Percentiles rank a stretch among this genome's conserved stretches.
Evolutionary conservation across 1,140 invertebrate species (phyloP).

Genomic region (Agrypnia vestita): DNA sequence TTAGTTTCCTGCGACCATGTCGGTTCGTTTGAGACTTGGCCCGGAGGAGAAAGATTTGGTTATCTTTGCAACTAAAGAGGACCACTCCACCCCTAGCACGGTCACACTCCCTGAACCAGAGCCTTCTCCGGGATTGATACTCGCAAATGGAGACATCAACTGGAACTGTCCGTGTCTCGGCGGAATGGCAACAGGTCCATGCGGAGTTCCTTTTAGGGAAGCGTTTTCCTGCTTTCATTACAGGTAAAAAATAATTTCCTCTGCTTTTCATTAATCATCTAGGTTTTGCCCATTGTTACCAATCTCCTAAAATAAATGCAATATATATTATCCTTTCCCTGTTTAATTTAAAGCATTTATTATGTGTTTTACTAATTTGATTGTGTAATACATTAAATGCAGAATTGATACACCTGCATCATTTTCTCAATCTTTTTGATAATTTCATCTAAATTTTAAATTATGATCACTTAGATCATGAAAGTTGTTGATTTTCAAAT

Average conservation of each 20-base stretch:
- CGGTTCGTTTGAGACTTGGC: slow-evolving; percentile 69
- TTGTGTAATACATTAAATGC: too few species aligned
- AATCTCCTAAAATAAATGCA: too few species aligned
- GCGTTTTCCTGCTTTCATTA: slow-evolving; percentile 97
- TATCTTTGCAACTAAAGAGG: slow-evolving; percentile 88
- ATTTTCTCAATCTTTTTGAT: too few species aligned
- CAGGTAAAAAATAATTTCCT: slow-evolving; percentile 62
- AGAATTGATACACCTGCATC: too few species aligned
- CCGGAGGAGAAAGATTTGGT: slow-evolving; percentile 86
- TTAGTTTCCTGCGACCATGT: slow-evolving; percentile 65
- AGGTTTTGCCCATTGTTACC: too few species aligned
- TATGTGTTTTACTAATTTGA: too few species aligned
- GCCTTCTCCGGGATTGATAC: slow-evolving; percentile 84
- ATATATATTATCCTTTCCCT: too few species aligned
- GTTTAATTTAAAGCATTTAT: too few species aligned
- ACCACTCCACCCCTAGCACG: slow-evolving; percentile 81
- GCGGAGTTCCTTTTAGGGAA: slow-evolving; percentile 92
- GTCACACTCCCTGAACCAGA: slow-evolving; percentile 83
- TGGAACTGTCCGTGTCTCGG: slow-evolving; percentile 98
- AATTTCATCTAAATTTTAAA: too few species aligned
- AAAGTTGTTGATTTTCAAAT: too few species aligned
- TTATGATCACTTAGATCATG: too few species aligned
- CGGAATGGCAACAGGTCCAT: slow-evolving; percentile 96
- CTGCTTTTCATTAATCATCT: background rate
- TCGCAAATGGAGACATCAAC: slow-evolving; percentile 93